Base-by-base conservation (phyloP, 2,113 vertebrate species). In the Archocentrus centrarchus region DNA sequence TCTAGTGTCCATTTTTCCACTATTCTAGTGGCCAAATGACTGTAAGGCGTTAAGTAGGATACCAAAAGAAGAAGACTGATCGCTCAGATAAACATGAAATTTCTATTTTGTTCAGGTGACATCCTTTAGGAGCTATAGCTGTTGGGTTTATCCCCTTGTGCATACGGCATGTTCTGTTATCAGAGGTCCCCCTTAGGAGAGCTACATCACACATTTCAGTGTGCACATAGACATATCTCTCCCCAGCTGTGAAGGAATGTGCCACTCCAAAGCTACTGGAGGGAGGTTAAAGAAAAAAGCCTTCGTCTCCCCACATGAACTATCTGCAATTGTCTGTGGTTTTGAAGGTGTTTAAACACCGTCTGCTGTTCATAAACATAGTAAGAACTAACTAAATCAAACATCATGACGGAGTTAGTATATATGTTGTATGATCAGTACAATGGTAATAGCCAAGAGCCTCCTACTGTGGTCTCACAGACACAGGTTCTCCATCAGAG, bases 121-220 rank as follows among this genome's bases (percentile, higher is more conserved):
- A 73, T 53, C 44, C 27, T 73, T 24, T 73, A 53, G 53, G 44
- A 73, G 66, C 24, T 32, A 17, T 13, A 53, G 44, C 44, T 53
- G 44, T n/a, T 73, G 66, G 17, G 22, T 73, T 53, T 73, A 73
- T 73, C 66, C 66, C 44, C 44, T 32, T 73, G 66, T 73, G 66
- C 44, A 73, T 73, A 73, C 24, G 3, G 27, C 17, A 73, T 73
- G 66, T 73, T 73, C 27, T 53, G 44, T 73, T 50, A 73, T 73
- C 44, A 53, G 44, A 30, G 66, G 27, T 73, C 10, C 27, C 66
- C 44, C 66, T 53, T 53, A 44, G 66, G 66, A 73, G 66, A n/a
- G 24, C 41, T 50, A 18, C 41, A 50, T 50, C 22, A 27, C 47
- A 32, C 66, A 73, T 73, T 32, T 73, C 44, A 73, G 5, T 73